These are phyloP conservation scores for Mastacembelus armatus DNA, from an alignment of 2,797 vertebrate genomes.

Conservation along the genomic window DNA sequence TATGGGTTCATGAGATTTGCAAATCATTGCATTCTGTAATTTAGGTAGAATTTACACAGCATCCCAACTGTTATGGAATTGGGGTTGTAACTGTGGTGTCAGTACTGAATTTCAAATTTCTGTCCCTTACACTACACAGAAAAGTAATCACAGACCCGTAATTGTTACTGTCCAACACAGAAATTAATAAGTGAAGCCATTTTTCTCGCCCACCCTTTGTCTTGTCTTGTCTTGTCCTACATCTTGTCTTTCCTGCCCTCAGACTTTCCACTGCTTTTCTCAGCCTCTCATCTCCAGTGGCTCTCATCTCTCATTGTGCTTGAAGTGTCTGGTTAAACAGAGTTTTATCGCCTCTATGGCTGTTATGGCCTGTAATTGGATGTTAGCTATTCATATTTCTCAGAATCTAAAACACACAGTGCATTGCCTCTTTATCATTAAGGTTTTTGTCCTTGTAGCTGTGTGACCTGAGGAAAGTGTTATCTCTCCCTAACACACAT, in stretches of 20 bases:
- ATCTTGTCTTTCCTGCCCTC: neutral
- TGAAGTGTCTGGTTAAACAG: slow-evolving; percentile 18
- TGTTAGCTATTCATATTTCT: slow-evolving; percentile 26
- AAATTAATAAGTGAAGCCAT: neutral
- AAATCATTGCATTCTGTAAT: too few relatives aligned
- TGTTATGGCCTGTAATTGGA: slow-evolving; percentile 3
- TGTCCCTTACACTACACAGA: neutral
- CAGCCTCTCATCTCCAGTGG: slow-evolving; percentile 40
- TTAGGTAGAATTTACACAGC: too few relatives aligned
- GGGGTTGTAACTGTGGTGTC: too few relatives aligned
- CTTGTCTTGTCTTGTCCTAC: too few relatives aligned
- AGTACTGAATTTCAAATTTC: too few relatives aligned
- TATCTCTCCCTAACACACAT: neutral
- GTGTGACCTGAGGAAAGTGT: neutral
- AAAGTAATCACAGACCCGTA: neutral
- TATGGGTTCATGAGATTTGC: too few relatives aligned
- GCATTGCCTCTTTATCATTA: neutral
- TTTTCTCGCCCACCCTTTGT: neutral
- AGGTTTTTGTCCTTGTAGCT: slow-evolving; percentile 3
- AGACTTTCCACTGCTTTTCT: neutral
- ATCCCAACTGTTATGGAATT: too few relatives aligned
- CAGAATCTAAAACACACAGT: neutral
- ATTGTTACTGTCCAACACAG: neutral
- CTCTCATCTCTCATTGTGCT: slow-evolving; percentile 36
- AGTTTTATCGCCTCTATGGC: neutral